phyloP scores from a whole-genome alignment of 2,888 invertebrate species.

The Invenusta paracnida region DNA sequence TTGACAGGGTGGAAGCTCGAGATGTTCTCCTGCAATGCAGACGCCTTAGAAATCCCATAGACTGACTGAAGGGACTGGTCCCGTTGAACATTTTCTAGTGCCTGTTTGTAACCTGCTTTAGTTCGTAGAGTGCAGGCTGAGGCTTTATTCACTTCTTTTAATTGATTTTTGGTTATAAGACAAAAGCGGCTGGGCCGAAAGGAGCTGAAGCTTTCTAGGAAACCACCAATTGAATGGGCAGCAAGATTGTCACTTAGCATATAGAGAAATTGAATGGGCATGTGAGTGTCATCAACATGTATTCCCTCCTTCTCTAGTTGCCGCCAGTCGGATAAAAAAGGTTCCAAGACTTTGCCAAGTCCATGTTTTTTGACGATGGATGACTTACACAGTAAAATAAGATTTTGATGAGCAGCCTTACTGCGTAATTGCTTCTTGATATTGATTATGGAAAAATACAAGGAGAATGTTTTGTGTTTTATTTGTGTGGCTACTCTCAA shows the following conservation, averaged over 20 bases:
- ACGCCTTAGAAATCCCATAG: not conserved
- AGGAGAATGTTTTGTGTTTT: not conserved
- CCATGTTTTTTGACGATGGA: not conserved
- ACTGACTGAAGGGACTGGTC: not conserved
- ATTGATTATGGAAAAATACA: not conserved
- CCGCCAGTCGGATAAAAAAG: not conserved
- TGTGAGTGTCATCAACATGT: not conserved
- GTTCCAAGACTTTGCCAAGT: not conserved
- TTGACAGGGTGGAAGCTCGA: not conserved
- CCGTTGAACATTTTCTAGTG: not conserved
- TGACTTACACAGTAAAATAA: not conserved
- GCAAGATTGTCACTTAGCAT: not conserved
- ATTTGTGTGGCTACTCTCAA: not conserved
- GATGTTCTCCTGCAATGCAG: not conserved
- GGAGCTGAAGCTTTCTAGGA: not conserved
- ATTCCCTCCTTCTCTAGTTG: not conserved
- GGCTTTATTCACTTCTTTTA: not conserved
- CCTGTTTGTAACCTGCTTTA: not conserved
- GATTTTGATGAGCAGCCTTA: not conserved
- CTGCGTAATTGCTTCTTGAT: not conserved
- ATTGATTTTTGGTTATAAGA: not conserved
- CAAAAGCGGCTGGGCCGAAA: not conserved
- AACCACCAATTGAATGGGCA: not conserved
- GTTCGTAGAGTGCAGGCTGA: not conserved
- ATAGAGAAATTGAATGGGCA: not conserved